Conservation (phyloP, 2,113 vertebrate genomes). For the Microtus richardsoni region DNA sequence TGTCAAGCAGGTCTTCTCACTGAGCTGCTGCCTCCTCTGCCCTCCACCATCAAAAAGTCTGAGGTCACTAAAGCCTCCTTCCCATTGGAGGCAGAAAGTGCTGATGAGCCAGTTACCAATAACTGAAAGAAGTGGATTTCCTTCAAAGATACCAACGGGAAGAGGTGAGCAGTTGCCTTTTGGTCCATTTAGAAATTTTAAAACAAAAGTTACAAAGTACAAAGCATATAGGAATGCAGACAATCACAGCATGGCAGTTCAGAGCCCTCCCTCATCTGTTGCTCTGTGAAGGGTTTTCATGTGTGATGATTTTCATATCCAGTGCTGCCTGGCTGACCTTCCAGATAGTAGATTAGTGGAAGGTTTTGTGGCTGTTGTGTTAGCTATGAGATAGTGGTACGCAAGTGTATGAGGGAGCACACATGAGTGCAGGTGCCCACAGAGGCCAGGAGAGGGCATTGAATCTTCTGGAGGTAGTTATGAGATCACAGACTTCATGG, state of each 20-base stretch:
- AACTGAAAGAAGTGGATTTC: slow-evolving; percentile 7
- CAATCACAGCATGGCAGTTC: not conserved
- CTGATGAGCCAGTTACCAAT: not conserved
- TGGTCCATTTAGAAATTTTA: slow-evolving; percentile 61
- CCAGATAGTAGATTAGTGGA: not conserved
- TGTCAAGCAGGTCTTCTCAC: not conserved
- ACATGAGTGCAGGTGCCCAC: not conserved
- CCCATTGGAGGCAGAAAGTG: not conserved
- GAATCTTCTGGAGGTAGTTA: not conserved
- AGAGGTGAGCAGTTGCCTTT: slow-evolving; percentile 72
- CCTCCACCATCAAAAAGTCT: not conserved
- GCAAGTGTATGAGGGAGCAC: not conserved
- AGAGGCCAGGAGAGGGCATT: not conserved
- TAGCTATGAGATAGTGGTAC: not conserved
- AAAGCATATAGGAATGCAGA: not conserved
- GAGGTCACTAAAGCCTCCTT: not conserved
- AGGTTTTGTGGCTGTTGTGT: not conserved
- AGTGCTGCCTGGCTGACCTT: not conserved
- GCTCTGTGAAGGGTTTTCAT: not conserved
- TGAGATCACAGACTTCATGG: not conserved
- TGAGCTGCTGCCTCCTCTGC: not conserved
- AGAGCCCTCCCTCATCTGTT: not conserved
- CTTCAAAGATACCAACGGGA: not conserved
- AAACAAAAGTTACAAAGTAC: slow-evolving; percentile 62
- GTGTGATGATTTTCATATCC: not conserved